Conservation (phyloP, 2,888 invertebrate genomes). For the Monopis laevigella region DNA sequence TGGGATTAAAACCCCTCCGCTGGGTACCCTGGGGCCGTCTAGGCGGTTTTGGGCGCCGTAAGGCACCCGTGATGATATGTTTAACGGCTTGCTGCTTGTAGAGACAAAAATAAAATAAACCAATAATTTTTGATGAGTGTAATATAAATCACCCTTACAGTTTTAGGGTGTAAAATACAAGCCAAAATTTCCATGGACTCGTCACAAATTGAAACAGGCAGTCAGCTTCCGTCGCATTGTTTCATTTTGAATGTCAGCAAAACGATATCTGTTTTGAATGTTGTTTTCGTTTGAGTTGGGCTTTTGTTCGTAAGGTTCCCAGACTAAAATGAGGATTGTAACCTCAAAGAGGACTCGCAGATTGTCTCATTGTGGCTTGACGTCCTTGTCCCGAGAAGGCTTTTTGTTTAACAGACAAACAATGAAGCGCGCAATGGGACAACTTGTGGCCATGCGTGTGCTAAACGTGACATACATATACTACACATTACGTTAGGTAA, state of each 20-base stretch:
- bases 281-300: background rate
- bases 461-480: background rate
- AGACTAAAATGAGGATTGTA: conserved; percentile 7
- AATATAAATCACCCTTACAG: no score
- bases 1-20: no score
- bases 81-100: no score
- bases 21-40: no score
- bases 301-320: conserved; percentile 7
- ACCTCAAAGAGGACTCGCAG: conserved; percentile 7
- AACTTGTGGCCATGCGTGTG: conserved; percentile 4
- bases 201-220: no score
- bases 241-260: conserved; percentile 1
- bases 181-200: no score
- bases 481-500: background rate
- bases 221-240: background rate
- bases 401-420: conserved; percentile 8
- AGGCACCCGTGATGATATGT: no score
- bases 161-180: no score
- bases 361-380: conserved; percentile 4
- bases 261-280: background rate
- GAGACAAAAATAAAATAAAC: no score
- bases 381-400: conserved; percentile 2
- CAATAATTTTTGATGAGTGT: no score
- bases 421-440: conserved; percentile 1
- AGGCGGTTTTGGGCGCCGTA: no score